These are phyloP conservation scores for Scatophagus argus DNA, from an alignment of 2,113 vertebrate genomes.

Conservation along the genomic window DNA sequence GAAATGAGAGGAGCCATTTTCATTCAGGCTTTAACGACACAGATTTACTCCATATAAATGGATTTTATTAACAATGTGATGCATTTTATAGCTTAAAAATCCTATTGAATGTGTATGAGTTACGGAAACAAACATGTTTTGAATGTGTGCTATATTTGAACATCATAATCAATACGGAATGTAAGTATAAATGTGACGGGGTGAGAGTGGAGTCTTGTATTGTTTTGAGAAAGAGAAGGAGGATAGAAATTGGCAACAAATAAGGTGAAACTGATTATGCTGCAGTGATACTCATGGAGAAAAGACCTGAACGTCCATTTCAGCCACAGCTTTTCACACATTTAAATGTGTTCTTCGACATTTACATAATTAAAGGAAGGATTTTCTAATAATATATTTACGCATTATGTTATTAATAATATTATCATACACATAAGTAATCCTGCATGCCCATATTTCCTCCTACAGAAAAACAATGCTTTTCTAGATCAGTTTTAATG, in stretches of 20 bases:
- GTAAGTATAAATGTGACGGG: background rate
- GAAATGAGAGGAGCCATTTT: background rate
- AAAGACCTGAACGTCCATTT: background rate
- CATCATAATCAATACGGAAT: background rate
- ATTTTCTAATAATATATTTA: too few species aligned
- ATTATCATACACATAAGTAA: too few species aligned
- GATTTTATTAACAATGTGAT: background rate
- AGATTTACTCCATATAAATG: background rate
- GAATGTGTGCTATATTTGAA: background rate
- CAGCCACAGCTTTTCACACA: background rate
- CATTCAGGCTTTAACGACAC: background rate
- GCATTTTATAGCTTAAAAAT: background rate
- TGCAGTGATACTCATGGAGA: background rate
- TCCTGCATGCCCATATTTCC: background rate
- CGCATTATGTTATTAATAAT: too few species aligned
- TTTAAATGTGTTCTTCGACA: background rate
- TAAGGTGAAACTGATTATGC: background rate
- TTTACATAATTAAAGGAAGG: background rate
- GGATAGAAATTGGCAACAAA: background rate
- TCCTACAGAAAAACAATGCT: background rate
- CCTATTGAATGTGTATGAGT: background rate
- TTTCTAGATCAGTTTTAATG: background rate
- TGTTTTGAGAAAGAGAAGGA: background rate
- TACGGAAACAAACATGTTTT: too few species aligned
- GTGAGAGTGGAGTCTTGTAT: background rate